Conservation (phyloP, 2,797 vertebrate species). For the Dryobates pubescens region DNA sequence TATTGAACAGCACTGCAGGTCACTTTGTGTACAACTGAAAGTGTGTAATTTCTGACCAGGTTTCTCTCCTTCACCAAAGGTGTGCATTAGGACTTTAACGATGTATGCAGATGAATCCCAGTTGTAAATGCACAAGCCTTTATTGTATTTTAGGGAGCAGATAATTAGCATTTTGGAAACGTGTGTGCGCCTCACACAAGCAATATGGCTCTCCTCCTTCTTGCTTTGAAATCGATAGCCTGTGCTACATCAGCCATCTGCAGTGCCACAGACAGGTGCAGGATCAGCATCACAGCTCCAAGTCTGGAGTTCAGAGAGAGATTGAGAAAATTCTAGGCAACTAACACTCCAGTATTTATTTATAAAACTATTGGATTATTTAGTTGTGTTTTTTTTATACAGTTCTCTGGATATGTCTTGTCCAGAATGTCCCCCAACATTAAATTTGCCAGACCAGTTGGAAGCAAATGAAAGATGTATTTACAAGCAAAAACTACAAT, state of each 20-base stretch:
- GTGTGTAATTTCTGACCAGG: conserved; percentile 39
- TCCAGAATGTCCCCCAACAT: no score
- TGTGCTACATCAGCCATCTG: conserved; percentile 78
- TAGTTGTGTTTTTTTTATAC: neutral
- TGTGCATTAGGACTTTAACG: conserved; percentile 64
- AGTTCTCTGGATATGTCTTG: neutral
- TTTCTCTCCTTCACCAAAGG: conserved; percentile 37
- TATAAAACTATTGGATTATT: neutral
- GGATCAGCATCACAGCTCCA: conserved; percentile 68
- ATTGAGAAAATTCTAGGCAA: conserved; percentile 67
- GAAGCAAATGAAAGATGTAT: no score
- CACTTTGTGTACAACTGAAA: neutral
- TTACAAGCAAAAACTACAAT: no score
- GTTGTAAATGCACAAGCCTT: conserved; percentile 53
- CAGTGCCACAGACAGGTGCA: conserved; percentile 75
- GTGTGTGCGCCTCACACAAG: conserved; percentile 64
- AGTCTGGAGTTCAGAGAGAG: conserved; percentile 50
- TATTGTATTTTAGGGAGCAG: conserved; percentile 72
- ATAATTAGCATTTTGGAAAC: conserved; percentile 76
- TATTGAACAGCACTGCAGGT: neutral
- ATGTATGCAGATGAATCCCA: conserved; percentile 59
- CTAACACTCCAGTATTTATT: conserved; percentile 17
- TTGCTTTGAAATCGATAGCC: conserved; percentile 77
- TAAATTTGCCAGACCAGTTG: no score
- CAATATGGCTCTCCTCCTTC: conserved; percentile 77